Evolutionary conservation across 2,113 vertebrate genomes (phyloP), one percentile per base, ranked within the genome.

Genomic region (Melanerpes aurifrons): DNA sequence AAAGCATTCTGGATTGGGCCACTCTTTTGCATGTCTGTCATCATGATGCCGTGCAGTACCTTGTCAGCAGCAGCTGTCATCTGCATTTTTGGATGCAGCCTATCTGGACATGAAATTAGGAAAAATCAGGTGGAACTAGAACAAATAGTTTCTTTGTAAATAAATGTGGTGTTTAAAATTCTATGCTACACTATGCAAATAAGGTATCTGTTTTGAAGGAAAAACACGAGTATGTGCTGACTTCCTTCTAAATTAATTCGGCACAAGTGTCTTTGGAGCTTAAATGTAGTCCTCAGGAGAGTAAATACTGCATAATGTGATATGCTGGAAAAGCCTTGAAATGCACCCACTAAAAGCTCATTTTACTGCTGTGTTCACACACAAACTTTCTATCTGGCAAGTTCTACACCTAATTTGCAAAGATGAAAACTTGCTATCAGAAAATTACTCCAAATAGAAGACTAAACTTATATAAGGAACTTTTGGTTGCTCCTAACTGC

Each of bases 211-310:
- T 87, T 97, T 94, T 92, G 91, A 95, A 93, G 57, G 48, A 82
- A 96, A 95, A 96, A 21, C 74, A 92, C 22, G 64, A 86, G 72
- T 94, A 80, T 86, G 40, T 58, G 92, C 69, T 95, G 93, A 91
- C 95, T 97, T 96, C 74, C 87, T 95, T 95, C 89, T 75, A 94
- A 97, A 98, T 97, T 95, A 97, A 97, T 97, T 97, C 96, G 94
- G 94, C 56, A 83, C 64, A 92, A 96, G 54, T 91, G 76, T 96
- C 96, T 97, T 93, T 81, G 73, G 87, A 93, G 90, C 84, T 96
- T 95, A 96, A 97, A 97, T 87, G 92, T 73, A 82, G 95, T 94
- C 89, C 96, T 93, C 95, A 50, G 76, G 96, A 97, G 95, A 96
- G 78, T 94, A 97, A 97, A 97, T 96, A 95, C 90, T 92, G 92